phyloP scores from a whole-genome alignment of 1,140 invertebrate species.

The Aphelenchoides fujianensis region DNA sequence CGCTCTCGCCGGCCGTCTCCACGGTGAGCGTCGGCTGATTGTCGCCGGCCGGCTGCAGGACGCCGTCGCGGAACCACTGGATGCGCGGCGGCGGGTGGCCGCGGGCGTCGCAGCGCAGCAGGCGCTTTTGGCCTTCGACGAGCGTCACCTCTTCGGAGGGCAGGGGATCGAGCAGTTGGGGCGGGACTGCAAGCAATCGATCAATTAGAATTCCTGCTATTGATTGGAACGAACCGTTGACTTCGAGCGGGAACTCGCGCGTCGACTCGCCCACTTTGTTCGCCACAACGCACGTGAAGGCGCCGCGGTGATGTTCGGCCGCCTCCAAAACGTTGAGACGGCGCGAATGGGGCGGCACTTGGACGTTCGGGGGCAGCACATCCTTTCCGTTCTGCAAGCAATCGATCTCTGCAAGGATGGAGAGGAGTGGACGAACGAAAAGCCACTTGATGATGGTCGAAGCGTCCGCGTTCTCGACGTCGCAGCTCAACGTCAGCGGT shows the following conservation, averaged over 20 bases:
- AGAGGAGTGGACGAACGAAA: conserved; percentile 47
- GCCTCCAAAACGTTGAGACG: conserved; percentile 37
- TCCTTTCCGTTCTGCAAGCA: conserved; percentile 44
- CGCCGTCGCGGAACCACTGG: conserved; percentile 77
- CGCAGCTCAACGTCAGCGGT: conserved; percentile 46
- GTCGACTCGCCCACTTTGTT: conserved; percentile 26
- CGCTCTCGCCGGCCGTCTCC: neutral
- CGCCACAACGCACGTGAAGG: conserved; percentile 34
- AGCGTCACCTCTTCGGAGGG: conserved; percentile 26
- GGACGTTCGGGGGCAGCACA: conserved; percentile 41
- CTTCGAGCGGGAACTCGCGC: conserved; percentile 22
- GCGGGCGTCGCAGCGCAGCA: conserved; percentile 21
- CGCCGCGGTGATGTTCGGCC: conserved; percentile 30
- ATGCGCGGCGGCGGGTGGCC: conserved; percentile 69
- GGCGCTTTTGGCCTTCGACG: conserved; percentile 19
- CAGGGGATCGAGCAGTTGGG: conserved; percentile 12
- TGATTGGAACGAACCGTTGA: no score
- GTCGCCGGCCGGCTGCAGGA: conserved; percentile 63
- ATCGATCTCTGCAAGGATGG: neutral
- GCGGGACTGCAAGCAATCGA: conserved; percentile 36
- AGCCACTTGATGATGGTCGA: conserved; percentile 51
- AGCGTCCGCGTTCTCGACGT: conserved; percentile 45
- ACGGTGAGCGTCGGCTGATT: conserved; percentile 23
- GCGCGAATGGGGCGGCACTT: conserved; percentile 34
- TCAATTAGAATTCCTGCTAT: conserved; percentile 21